phyloP scores from a whole-genome alignment of 2,797 vertebrate genomes.

The Percopsis omiscomaycus region DNA sequence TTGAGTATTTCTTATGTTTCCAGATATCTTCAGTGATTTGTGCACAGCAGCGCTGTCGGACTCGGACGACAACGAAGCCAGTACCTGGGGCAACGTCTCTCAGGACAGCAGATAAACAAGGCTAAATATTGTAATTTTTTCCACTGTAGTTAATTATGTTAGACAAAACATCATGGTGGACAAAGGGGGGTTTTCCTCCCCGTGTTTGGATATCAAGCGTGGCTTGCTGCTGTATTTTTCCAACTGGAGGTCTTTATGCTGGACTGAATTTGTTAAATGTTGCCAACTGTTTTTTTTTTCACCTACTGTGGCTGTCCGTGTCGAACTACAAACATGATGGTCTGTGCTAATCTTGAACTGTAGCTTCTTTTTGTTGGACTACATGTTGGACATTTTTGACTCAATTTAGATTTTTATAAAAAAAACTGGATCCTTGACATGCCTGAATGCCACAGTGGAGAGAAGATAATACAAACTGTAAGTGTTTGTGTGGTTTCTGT shows the following conservation, averaged over 20 bases:
- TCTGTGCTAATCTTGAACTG: too few species aligned
- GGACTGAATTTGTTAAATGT: conserved; percentile 16
- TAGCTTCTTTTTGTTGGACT: too few species aligned
- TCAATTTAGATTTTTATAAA: too few species aligned
- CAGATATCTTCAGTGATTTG: conserved; percentile 84
- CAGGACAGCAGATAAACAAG: conserved; percentile 75
- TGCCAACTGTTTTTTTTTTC: conserved; percentile 20
- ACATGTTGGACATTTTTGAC: too few species aligned
- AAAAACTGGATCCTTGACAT: too few species aligned
- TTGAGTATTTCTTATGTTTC: conserved; percentile 34
- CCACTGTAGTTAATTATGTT: conserved; percentile 9
- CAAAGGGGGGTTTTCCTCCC: not conserved
- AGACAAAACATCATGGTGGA: conserved; percentile 12
- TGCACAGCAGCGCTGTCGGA: conserved; percentile 76
- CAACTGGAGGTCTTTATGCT: conserved; percentile 28
- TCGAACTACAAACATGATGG: conserved; percentile 4
- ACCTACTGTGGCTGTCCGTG: not conserved
- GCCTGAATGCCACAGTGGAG: too few species aligned
- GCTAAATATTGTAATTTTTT: conserved; percentile 22
- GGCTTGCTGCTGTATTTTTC: conserved; percentile 22
- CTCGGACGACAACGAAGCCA: conserved; percentile 74
- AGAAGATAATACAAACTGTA: too few species aligned
- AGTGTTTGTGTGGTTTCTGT: too few species aligned
- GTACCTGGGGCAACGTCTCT: conserved; percentile 66
- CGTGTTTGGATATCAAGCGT: conserved; percentile 11